These are phyloP conservation scores for Sisyra nigra DNA, from an alignment of 2,888 invertebrate species.

Conservation along the genomic window DNA sequence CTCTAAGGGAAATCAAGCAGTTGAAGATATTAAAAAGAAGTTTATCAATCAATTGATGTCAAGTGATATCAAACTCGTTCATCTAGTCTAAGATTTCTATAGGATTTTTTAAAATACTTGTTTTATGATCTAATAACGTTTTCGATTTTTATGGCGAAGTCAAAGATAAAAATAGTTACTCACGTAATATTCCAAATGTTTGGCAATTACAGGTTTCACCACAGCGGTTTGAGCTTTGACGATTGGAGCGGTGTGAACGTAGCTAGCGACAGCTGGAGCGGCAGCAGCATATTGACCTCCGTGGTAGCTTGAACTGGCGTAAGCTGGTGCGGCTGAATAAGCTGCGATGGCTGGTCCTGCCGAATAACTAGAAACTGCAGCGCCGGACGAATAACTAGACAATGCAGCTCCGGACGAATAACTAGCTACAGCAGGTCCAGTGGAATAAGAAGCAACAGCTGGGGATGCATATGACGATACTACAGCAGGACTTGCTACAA, in stretches of 20 bases:
- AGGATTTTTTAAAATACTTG: not conserved
- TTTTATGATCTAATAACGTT: not conserved
- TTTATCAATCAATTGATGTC: too few species aligned
- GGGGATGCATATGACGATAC: constrained; percentile 16
- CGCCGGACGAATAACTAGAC: not conserved
- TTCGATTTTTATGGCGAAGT: not conserved
- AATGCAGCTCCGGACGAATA: constrained; percentile 15
- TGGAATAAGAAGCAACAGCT: constrained; percentile 19
- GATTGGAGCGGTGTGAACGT: constrained; percentile 7
- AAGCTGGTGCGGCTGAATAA: constrained; percentile 22
- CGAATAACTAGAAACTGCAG: constrained; percentile 20
- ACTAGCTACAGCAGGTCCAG: constrained; percentile 24
- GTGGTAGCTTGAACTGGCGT: constrained; percentile 29
- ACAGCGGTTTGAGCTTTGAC: constrained; percentile 9
- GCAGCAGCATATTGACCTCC: constrained; percentile 23
- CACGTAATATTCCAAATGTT: constrained; percentile 46
- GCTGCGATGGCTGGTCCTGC: constrained; percentile 1
- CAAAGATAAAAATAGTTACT: constrained; percentile 21
- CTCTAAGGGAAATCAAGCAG: too few species aligned
- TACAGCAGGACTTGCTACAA: constrained; percentile 16
- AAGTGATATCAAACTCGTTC: too few species aligned
- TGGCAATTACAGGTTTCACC: constrained; percentile 37
- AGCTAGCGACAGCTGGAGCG: constrained; percentile 15
- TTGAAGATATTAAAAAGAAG: too few species aligned
- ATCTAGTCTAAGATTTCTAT: too few species aligned